A percentile compares a stretch with the other conserved stretches of the same genome.
These are phyloP conservation scores for Chloebia gouldiae DNA, from an alignment of 2,113 vertebrate genomes.

Conservation along the genomic window DNA sequence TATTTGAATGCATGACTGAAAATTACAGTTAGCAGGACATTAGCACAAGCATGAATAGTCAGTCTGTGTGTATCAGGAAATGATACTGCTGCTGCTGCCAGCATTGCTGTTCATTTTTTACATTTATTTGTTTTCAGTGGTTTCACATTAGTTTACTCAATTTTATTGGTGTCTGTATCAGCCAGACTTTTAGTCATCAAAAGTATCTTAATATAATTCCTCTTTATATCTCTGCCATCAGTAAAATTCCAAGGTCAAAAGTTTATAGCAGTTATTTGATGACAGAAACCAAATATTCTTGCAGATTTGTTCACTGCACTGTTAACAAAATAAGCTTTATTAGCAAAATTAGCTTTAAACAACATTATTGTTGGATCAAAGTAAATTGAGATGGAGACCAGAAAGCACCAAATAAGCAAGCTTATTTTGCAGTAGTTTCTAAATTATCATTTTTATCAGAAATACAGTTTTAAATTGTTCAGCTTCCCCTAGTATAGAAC, in stretches of 20 bases:
- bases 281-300: background rate
- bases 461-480: background rate
- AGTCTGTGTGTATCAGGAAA: background rate
- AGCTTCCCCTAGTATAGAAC: background rate
- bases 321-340: background rate
- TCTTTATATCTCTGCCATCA: background rate
- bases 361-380: background rate
- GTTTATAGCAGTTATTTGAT: background rate
- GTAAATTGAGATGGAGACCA: background rate
- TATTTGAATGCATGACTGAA: background rate
- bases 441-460: background rate
- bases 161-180: background rate
- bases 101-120: background rate
- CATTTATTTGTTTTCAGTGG: background rate
- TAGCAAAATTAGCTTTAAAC: background rate
- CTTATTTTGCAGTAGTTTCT: background rate
- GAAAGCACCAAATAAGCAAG: background rate
- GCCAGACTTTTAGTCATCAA: background rate
- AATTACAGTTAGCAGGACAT: background rate
- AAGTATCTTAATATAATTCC: background rate
- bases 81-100: background rate
- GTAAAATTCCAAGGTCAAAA: constrained; percentile 3
- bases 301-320: background rate
- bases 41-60: background rate
- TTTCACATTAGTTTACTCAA: background rate